Percentiles rank a stretch among this genome's conserved stretches.
Evolutionary conservation across 2,113 vertebrate genomes (phyloP).

Genomic region (Gadus chalcogrammus): DNA sequence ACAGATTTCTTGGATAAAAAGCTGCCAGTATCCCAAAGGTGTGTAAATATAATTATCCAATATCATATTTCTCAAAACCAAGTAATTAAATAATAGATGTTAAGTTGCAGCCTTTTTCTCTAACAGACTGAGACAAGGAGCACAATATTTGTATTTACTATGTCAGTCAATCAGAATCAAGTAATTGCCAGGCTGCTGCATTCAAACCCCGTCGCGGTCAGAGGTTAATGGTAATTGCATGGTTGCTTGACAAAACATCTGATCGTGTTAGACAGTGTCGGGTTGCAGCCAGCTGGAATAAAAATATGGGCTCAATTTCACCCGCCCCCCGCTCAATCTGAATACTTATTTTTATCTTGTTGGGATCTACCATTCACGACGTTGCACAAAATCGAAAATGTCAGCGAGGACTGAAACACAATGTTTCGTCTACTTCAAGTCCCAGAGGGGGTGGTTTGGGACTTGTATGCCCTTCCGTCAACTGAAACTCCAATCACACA

Average conservation of each 20-base stretch:
- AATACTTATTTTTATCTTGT: constrained; percentile 17
- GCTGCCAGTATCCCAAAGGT: no score
- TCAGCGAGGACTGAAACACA: no score
- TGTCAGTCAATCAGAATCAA: constrained; percentile 70
- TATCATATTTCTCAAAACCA: no score
- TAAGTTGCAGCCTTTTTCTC: background rate
- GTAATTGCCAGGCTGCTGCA: constrained; percentile 66
- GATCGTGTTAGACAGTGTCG: constrained; percentile 52
- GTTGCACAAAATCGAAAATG: no score
- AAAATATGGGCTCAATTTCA: constrained; percentile 42
- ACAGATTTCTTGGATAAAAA: no score
- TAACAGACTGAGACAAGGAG: constrained; percentile 16
- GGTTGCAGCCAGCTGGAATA: constrained; percentile 30
- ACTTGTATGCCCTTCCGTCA: no score
- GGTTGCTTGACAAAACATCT: constrained; percentile 67
- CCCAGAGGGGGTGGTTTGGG: no score
- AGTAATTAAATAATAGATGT: no score
- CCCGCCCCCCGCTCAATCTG: constrained; percentile 17
- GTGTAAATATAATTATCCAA: no score
- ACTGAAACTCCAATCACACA: no score
- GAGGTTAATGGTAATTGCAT: constrained; percentile 75
- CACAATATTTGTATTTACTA: constrained; percentile 21
- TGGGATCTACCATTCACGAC: no score
- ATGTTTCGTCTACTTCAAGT: no score
- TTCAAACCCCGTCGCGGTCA: constrained; percentile 60